A percentile compares a stretch with the other conserved stretches of the same genome.
These are phyloP conservation scores for Ondatra zibethicus DNA, from an alignment of 2,113 vertebrate species.

Conservation along the genomic window DNA sequence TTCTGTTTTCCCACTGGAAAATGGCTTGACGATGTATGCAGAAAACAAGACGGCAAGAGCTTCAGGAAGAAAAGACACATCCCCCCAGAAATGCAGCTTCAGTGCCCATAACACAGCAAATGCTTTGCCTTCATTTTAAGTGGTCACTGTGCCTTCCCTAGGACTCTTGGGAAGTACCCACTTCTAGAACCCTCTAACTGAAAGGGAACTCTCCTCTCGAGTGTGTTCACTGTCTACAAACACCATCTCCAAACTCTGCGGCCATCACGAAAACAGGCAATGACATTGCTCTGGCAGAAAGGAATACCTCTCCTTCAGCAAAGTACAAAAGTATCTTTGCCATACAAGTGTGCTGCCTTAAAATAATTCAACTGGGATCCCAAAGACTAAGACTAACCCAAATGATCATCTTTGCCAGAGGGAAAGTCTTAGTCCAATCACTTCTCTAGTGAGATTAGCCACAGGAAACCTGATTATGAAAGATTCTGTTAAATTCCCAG, in stretches of 20 bases:
- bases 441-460: not conserved
- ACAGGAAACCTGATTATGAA: not conserved
- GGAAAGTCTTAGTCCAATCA: not conserved
- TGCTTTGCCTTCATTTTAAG: slow-evolving; percentile 60
- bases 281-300: not conserved
- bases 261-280: slow-evolving; percentile 27
- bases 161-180: slow-evolving; percentile 55
- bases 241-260: not conserved
- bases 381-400: not conserved
- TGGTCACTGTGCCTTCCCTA: slow-evolving; percentile 51
- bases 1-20: slow-evolving; percentile 74
- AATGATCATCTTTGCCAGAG: not conserved
- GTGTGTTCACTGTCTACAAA: not conserved
- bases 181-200: slow-evolving; percentile 44
- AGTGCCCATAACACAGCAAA: slow-evolving; percentile 51
- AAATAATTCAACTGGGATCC: not conserved
- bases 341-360: slow-evolving; percentile 28
- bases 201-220: not conserved
- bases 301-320: not conserved
- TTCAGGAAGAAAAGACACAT: slow-evolving; percentile 70
- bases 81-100: slow-evolving; percentile 24
- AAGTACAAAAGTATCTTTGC: not conserved
- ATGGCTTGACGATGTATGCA: slow-evolving; percentile 63
- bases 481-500: slow-evolving; percentile 55
- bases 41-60: slow-evolving; percentile 60